Evolutionary conservation across 2,113 vertebrate genomes (phyloP).

Genomic region (Atherinomorus stipes): DNA sequence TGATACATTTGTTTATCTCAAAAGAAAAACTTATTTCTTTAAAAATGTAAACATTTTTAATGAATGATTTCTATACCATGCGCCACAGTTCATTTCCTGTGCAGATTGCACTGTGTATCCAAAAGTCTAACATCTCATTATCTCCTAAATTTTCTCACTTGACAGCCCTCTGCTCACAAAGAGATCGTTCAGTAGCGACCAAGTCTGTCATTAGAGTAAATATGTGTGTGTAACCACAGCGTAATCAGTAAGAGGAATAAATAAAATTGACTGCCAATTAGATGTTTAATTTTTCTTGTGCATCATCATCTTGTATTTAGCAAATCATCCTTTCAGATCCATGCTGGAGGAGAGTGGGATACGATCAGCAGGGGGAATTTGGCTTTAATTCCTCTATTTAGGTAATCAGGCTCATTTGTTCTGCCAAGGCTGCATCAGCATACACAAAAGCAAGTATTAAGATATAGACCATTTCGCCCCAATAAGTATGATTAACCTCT

Average conservation of each 20-base stretch:
- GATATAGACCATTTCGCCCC: background rate
- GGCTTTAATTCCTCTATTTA: background rate
- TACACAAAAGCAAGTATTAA: background rate
- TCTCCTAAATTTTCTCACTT: constrained; percentile 15
- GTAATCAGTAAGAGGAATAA: constrained; percentile 21
- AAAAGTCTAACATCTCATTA: constrained; percentile 24
- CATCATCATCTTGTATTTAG: background rate
- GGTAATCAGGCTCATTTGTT: background rate
- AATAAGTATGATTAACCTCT: too few relatives aligned
- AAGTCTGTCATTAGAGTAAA: constrained; percentile 36
- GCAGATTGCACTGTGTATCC: constrained; percentile 15
- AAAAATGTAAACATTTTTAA: background rate
- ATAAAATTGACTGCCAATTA: background rate
- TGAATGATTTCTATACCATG: background rate
- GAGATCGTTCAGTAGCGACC: constrained; percentile 22
- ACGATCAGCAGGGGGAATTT: background rate
- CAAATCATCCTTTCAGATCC: background rate
- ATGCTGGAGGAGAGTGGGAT: rapidly evolving
- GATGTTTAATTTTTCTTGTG: constrained; percentile 8
- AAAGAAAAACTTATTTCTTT: background rate
- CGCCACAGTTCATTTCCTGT: constrained; percentile 9
- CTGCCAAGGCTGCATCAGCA: background rate
- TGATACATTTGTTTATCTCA: background rate
- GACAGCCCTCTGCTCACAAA: constrained; percentile 39
- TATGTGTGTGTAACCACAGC: constrained; percentile 25